Percentiles rank a stretch among this genome's conserved stretches.
These are phyloP conservation scores for Barnardius zonarius DNA, from an alignment of 2,113 vertebrate genomes.

Conservation along the genomic window DNA sequence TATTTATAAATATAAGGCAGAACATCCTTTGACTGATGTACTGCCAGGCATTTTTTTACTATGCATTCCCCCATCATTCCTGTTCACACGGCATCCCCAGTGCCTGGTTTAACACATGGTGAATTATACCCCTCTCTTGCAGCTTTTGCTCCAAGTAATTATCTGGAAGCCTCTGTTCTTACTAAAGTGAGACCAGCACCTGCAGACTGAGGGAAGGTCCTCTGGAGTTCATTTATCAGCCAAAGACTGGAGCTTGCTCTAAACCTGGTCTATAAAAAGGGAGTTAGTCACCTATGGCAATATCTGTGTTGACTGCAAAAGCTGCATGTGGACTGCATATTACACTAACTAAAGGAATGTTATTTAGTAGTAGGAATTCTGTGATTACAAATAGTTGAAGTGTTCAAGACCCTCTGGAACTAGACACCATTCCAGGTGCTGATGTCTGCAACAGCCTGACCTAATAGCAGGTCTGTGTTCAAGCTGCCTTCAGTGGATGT, in stretches of 20 bases:
- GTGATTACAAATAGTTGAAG: background rate
- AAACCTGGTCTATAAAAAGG: background rate
- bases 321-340: background rate
- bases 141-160: constrained; percentile 57
- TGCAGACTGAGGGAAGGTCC: background rate
- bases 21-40: constrained; percentile 76
- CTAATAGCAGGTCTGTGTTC: background rate
- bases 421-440: background rate
- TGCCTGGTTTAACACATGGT: constrained; percentile 71
- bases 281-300: background rate
- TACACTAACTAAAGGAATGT: rapidly evolving
- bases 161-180: background rate
- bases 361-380: background rate
- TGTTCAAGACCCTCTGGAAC: background rate
- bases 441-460: background rate
- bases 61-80: constrained; percentile 67
- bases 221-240: background rate
- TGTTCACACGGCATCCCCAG: constrained; percentile 73
- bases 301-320: background rate
- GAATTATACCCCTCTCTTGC: constrained; percentile 67
- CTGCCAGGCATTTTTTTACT: constrained; percentile 68
- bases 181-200: background rate
- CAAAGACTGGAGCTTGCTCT: background rate
- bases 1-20: background rate
- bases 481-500: background rate